Conservation (phyloP, 2,113 vertebrate genomes). For the Oryzias curvinotus region DNA sequence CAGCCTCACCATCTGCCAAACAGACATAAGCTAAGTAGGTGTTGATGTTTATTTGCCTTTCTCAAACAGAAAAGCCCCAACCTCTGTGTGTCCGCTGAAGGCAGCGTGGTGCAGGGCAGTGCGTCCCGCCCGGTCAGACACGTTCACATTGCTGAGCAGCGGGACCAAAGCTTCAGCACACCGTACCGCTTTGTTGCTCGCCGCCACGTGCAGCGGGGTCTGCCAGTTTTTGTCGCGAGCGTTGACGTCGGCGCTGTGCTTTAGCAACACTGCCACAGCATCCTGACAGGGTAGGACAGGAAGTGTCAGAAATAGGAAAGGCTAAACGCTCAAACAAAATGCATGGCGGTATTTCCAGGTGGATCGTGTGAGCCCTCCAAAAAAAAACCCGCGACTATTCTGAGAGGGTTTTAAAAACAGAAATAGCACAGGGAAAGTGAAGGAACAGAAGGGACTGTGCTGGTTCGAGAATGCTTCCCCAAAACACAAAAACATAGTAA, state of each 20-base stretch:
- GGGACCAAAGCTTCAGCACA: slow-evolving; percentile 94
- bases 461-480: slow-evolving; percentile 18
- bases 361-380: slow-evolving; percentile 11
- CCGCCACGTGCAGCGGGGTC: slow-evolving; percentile 94
- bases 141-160: slow-evolving; percentile 93
- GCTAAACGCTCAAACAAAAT: slow-evolving; percentile 4
- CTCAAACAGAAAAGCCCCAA: slow-evolving; percentile 46
- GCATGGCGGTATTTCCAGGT: slow-evolving; percentile 25
- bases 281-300: slow-evolving; percentile 76
- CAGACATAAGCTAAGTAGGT: slow-evolving; percentile 1
- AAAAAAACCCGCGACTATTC: slow-evolving; percentile 36
- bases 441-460: slow-evolving; percentile 4
- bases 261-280: slow-evolving; percentile 91
- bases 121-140: slow-evolving; percentile 93
- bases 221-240: slow-evolving; percentile 99
- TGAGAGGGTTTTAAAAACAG: slow-evolving; percentile 20
- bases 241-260: slow-evolving; percentile 97
- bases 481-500: slow-evolving; percentile 13
- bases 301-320: slow-evolving; percentile 2
- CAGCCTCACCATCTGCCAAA: slow-evolving; percentile 91
- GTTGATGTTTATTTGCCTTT: background rate
- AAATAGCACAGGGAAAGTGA: slow-evolving; percentile 17
- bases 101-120: slow-evolving; percentile 95
- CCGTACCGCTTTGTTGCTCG: slow-evolving; percentile 93
- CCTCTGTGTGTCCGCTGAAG: slow-evolving; percentile 95